Evolutionary conservation across 2,797 vertebrate species (phyloP).

Genomic region (Balearica regulorum): DNA sequence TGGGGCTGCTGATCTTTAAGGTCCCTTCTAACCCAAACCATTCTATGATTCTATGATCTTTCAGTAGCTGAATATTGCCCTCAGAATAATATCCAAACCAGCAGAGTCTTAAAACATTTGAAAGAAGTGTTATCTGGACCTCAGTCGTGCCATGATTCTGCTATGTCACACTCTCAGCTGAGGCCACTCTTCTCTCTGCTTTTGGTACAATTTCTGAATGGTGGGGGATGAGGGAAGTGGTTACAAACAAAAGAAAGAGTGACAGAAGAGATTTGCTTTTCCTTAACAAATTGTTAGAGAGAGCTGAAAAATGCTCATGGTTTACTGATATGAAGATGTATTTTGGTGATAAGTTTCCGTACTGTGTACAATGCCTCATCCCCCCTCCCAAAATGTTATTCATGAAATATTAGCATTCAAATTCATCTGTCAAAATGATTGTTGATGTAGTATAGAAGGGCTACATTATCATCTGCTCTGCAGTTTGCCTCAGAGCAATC

Average conservation of each 20-base stretch:
- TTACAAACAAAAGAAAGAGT: neutral
- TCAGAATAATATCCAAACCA: neutral
- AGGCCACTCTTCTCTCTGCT: neutral
- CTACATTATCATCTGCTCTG: slow-evolving; percentile 51
- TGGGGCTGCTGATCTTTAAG: no score
- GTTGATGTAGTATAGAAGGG: slow-evolving; percentile 29
- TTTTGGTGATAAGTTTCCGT: slow-evolving; percentile 21
- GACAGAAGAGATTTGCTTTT: neutral
- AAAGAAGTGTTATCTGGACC: neutral
- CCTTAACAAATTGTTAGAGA: neutral
- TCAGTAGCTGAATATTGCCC: neutral
- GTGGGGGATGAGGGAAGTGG: neutral
- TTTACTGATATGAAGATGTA: slow-evolving; percentile 2
- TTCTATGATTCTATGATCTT: neutral
- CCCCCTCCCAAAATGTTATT: slow-evolving; percentile 6
- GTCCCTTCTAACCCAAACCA: no score
- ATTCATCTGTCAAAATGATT: slow-evolving; percentile 58
- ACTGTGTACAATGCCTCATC: neutral
- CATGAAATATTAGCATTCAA: slow-evolving; percentile 55
- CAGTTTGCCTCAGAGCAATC: slow-evolving; percentile 64
- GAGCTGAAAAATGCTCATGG: neutral
- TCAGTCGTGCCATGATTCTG: neutral
- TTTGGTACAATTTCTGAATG: neutral
- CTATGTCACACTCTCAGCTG: neutral
- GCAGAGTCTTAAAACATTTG: neutral